phyloP scores from a whole-genome alignment of 2,797 vertebrate species.

The Bryconaethiops microstoma region DNA sequence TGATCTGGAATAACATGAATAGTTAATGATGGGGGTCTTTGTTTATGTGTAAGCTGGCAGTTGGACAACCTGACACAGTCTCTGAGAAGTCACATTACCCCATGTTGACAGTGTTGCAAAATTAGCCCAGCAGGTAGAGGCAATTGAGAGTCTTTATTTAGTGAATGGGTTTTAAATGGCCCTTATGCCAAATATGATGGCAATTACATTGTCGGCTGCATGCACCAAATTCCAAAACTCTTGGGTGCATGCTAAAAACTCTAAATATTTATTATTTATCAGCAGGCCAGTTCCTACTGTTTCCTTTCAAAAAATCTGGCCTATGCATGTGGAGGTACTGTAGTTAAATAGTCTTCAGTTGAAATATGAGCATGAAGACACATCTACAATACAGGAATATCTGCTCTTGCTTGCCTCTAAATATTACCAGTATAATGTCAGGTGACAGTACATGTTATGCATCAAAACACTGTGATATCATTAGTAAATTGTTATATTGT shows the following conservation, averaged over 20 bases:
- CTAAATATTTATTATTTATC: no score
- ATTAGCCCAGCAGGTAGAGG: neutral
- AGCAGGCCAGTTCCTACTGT: no score
- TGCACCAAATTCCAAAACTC: neutral
- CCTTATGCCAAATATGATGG: neutral
- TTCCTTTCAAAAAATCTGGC: no score
- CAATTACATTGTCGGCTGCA: neutral
- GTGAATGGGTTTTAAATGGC: neutral
- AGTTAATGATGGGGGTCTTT: neutral
- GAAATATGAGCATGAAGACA: no score
- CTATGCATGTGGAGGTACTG: no score
- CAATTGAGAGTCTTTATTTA: neutral
- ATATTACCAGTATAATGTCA: no score
- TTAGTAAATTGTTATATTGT: no score
- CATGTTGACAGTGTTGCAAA: neutral
- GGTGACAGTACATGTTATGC: no score
- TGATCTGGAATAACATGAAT: neutral
- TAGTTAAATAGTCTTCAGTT: no score
- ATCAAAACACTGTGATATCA: no score
- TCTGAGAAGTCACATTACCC: slow-evolving; percentile 1
- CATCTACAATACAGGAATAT: no score
- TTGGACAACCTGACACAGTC: neutral
- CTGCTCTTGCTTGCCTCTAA: no score
- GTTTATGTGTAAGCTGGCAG: neutral
- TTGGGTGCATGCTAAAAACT: neutral